phyloP scores from a whole-genome alignment of 2,797 vertebrate species.

The Valencia hispanica region DNA sequence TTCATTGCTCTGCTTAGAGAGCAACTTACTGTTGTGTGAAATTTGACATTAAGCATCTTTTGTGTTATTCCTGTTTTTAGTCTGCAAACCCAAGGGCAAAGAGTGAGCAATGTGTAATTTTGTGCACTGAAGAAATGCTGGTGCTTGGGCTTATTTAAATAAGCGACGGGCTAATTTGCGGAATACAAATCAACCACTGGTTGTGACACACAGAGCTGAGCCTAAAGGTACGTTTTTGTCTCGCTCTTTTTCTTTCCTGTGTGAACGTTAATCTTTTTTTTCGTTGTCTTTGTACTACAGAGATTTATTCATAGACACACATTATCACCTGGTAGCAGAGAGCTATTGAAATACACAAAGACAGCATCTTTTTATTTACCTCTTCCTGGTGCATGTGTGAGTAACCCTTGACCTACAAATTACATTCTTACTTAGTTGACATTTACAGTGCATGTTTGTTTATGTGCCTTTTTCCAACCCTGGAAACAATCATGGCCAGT shows the following conservation, averaged over 20 bases:
- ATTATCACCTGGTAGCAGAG: slow-evolving; percentile 28
- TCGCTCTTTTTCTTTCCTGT: neutral
- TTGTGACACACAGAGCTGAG: slow-evolving; percentile 37
- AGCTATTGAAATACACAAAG: slow-evolving; percentile 23
- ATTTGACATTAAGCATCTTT: slow-evolving; percentile 79
- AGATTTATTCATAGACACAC: slow-evolving; percentile 30
- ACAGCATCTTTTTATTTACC: slow-evolving; percentile 4
- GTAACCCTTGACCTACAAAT: slow-evolving; percentile 30
- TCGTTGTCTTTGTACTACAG: neutral
- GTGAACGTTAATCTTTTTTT: slow-evolving; percentile 16
- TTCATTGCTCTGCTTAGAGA: slow-evolving; percentile 69
- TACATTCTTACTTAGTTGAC: slow-evolving; percentile 18
- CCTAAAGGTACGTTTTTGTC: slow-evolving; percentile 10
- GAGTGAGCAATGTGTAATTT: slow-evolving; percentile 69
- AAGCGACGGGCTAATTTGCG: slow-evolving; percentile 46
- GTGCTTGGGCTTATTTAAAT: slow-evolving; percentile 66
- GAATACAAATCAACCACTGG: slow-evolving; percentile 66
- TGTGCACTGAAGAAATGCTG: slow-evolving; percentile 40
- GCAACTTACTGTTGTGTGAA: slow-evolving; percentile 77
- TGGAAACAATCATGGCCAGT: neutral
- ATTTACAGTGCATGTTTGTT: slow-evolving; percentile 28
- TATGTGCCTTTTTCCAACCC: slow-evolving; percentile 11
- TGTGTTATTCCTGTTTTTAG: slow-evolving; percentile 65
- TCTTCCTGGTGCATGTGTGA: neutral
- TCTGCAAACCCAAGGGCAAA: slow-evolving; percentile 71